Evolutionary conservation across 2,888 invertebrate genomes (phyloP).

Genomic region (Philonicus albiceps): DNA sequence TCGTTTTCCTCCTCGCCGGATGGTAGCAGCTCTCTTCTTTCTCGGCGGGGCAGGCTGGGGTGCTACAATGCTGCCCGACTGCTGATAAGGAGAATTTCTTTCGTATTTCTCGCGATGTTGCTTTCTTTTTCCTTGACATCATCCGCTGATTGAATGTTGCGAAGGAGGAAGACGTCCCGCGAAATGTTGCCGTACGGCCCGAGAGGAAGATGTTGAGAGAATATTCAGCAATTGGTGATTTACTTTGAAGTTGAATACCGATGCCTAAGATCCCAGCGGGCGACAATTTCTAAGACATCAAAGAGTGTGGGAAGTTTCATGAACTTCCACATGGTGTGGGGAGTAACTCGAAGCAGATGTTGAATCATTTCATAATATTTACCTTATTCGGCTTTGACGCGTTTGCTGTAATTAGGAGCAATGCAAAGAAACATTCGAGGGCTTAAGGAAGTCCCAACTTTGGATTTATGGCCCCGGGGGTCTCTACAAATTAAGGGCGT

Average conservation of each 20-base stretch:
- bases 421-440: not conserved
- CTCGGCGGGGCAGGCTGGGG: not conserved
- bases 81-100: constrained; percentile 21
- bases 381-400: not conserved
- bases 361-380: not conserved
- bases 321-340: not conserved
- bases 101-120: not conserved
- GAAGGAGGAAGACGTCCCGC: not conserved
- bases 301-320: not conserved
- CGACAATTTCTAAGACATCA: not conserved
- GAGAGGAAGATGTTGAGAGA: not conserved
- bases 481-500: too few species aligned
- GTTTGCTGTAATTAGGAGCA: not conserved
- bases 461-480: too few species aligned
- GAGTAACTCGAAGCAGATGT: not conserved
- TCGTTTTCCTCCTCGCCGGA: constrained; percentile 7
- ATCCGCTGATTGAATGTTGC: not conserved
- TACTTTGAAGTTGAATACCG: not conserved
- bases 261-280: not conserved
- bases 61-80: not conserved
- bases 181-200: not conserved
- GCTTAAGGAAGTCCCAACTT: not conserved
- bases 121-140: constrained; percentile 16
- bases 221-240: not conserved
- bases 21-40: not conserved